A percentile compares a stretch with the other conserved stretches of the same genome.
Evolutionary conservation across 1,140 invertebrate species (phyloP).

Genomic region (Drosophila ficusphila): DNA sequence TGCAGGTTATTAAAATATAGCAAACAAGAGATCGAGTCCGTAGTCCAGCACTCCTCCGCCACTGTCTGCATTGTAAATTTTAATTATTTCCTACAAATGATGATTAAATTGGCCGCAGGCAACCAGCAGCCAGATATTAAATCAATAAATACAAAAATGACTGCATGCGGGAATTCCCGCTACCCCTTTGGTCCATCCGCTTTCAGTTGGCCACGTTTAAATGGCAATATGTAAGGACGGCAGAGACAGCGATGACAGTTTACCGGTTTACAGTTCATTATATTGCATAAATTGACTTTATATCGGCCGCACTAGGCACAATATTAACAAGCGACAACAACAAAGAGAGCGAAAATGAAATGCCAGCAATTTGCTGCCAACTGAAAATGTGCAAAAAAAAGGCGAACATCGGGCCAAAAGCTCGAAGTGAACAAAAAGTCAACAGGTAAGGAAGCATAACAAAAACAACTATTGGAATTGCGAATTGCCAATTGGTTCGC

Average conservation of each 20-base stretch:
- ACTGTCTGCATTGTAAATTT: slow-evolving; percentile 68
- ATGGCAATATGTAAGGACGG: slow-evolving; percentile 48
- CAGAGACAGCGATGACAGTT: slow-evolving; percentile 68
- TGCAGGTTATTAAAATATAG: slow-evolving; percentile 65
- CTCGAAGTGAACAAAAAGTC: slow-evolving; percentile 39
- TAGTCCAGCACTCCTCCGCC: slow-evolving; percentile 8
- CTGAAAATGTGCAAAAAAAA: slow-evolving; percentile 31
- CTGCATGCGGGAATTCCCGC: slow-evolving; percentile 15
- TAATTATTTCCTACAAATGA: slow-evolving; percentile 81
- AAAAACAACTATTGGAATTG: slow-evolving; percentile 21
- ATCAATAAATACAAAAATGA: slow-evolving; percentile 63
- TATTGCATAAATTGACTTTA: slow-evolving; percentile 76
- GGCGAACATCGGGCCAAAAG: slow-evolving; percentile 2
- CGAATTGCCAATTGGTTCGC: not conserved
- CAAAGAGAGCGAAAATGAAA: slow-evolving; percentile 25
- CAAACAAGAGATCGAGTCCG: slow-evolving; percentile 27
- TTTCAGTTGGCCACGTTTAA: slow-evolving; percentile 51
- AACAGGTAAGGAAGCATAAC: slow-evolving; percentile 29
- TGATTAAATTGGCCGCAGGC: slow-evolving; percentile 77
- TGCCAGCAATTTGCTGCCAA: slow-evolving; percentile 43
- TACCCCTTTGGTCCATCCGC: not conserved
- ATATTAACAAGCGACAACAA: slow-evolving; percentile 57
- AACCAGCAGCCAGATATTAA: slow-evolving; percentile 65
- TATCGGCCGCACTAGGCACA: slow-evolving; percentile 51
- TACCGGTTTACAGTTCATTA: slow-evolving; percentile 80